Evolutionary conservation across 92 coral and sea anemone species (phyloP).

Genomic region (Porites rus): DNA sequence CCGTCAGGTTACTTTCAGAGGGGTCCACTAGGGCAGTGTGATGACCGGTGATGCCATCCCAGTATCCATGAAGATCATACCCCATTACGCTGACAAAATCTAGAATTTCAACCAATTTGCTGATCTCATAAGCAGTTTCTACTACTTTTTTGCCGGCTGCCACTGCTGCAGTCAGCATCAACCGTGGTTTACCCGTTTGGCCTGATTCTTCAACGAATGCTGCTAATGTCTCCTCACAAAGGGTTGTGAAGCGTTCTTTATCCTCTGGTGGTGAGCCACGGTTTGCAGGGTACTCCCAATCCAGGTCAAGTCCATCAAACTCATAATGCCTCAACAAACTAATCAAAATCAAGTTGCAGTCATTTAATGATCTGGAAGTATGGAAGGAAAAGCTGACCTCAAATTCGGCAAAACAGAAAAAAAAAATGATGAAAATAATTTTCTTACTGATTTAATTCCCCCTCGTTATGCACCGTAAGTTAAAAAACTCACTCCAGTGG

Average conservation of each 20-base stretch:
- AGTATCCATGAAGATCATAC: slow-evolving; percentile 89
- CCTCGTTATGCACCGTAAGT: no score
- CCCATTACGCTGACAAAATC: slow-evolving; percentile 94
- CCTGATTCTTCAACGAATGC: slow-evolving; percentile 77
- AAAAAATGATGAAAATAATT: no score
- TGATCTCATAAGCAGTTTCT: slow-evolving; percentile 68
- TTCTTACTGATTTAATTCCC: no score
- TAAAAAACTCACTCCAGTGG: no score
- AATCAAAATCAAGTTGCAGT: not conserved
- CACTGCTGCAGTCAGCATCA: slow-evolving; percentile 74
- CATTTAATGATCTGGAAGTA: no score
- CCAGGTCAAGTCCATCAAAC: slow-evolving; percentile 82
- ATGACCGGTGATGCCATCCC: slow-evolving; percentile 83
- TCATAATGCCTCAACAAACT: slow-evolving; percentile 56
- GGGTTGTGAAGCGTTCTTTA: slow-evolving; percentile 73
- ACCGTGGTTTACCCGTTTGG: slow-evolving; percentile 60
- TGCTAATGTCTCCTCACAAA: slow-evolving; percentile 70
- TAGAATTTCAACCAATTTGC: slow-evolving; percentile 76
- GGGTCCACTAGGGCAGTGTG: slow-evolving; percentile 87
- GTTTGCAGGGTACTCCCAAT: slow-evolving; percentile 85
- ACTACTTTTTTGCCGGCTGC: slow-evolving; percentile 63
- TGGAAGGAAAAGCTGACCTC: no score
- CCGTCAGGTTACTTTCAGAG: slow-evolving; percentile 69
- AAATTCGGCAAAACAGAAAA: no score
- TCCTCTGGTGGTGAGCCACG: slow-evolving; percentile 83